A percentile compares a stretch with the other conserved stretches of the same genome.
phyloP scores from a whole-genome alignment of 2,113 vertebrate species.

The Clarias batrachus region DNA sequence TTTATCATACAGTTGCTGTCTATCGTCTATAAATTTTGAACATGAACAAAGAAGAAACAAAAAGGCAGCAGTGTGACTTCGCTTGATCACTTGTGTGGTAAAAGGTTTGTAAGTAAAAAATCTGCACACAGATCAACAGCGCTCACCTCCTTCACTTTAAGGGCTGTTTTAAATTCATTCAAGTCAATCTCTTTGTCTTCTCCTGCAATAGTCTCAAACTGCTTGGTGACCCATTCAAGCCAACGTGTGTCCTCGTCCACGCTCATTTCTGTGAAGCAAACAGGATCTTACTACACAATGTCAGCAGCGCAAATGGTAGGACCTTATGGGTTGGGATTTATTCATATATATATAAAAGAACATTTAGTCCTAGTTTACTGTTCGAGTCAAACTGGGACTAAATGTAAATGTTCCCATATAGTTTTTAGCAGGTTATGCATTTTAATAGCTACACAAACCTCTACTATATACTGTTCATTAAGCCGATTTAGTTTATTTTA shows the following conservation, averaged over 20 bases:
- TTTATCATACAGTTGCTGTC: not conserved
- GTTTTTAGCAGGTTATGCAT: not conserved
- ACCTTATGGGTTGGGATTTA: not conserved
- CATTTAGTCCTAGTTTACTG: too few species aligned
- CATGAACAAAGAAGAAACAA: not conserved
- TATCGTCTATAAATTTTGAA: not conserved
- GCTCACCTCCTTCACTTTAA: constrained; percentile 88
- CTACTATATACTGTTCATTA: not conserved
- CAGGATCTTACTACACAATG: not conserved
- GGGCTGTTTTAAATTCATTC: constrained; percentile 79
- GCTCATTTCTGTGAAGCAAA: constrained; percentile 64
- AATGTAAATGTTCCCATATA: too few species aligned
- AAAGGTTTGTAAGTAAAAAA: not conserved
- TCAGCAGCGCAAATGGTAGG: not conserved
- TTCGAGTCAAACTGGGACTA: too few species aligned
- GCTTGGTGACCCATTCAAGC: constrained; percentile 81
- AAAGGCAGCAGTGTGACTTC: not conserved
- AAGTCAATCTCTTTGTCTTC: constrained; percentile 79
- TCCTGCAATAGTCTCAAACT: constrained; percentile 80
- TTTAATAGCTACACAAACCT: not conserved
- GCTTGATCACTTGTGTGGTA: not conserved
- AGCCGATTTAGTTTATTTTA: not conserved
- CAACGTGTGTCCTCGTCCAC: constrained; percentile 76
- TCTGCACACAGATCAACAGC: not conserved
- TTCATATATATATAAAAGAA: not conserved